Evolutionary conservation across 1,140 invertebrate genomes (phyloP), one percentile per base, ranked within the genome.

Genomic region (Psix sp.): DNA sequence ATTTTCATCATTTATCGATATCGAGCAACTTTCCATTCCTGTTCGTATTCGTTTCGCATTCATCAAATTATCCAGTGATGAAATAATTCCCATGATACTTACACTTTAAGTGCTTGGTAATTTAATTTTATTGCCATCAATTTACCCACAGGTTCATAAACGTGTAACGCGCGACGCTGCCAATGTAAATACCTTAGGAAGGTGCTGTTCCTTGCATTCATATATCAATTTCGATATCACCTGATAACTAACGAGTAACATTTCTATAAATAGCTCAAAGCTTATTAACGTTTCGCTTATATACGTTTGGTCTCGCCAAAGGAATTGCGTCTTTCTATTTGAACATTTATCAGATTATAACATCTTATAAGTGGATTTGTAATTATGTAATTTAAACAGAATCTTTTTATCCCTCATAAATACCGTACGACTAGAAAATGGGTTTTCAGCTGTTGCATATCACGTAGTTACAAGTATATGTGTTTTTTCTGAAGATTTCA

Each of bases 1-100:
- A 49, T 49, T 62, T 62, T 62, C 49, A 62, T 39, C 57, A 21
- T 5, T 20, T 33, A 49, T 33, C 46, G 45, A 62, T 62, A 46
- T 33, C 36, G 20, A 11, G 38, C 57, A 42, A 35, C 45, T 62
- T 49, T 62, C 56, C 43, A 20, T 60, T 38, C 5, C 3, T 16
- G 24, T 2, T 18, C 36, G 11, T 38, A 24, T 3, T 16, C 52
- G 11, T 13, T 11, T 43, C 42, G 43, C 43, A 48, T 60, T 60
- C 24, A 48, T 60, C 42, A 48, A 26, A 48, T 60, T 39, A 60
- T 48, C 43, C 13, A 13, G 39, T 35, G 56, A 60, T 40, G 56
- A 48, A 46, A 40, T 24, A 6, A 48, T 60, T 48, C 40, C 18
- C 45, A 59, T 46, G 15, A 29, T 33, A 59, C 43, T 42, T 36